phyloP scores from a whole-genome alignment of 2,113 vertebrate species.

The Gopherus evgoodei region DNA sequence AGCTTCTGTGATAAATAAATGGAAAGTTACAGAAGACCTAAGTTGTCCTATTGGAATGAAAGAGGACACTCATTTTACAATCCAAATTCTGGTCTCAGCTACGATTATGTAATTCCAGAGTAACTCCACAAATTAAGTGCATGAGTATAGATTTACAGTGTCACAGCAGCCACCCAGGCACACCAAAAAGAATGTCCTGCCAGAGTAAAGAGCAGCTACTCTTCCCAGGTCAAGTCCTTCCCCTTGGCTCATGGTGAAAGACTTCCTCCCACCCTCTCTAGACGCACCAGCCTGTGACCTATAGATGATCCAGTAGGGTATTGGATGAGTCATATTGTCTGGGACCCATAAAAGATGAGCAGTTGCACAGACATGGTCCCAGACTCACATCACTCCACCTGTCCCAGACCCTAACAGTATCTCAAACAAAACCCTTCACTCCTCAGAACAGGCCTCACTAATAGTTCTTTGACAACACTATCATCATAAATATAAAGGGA shows the following conservation, averaged over 20 bases:
- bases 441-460: not conserved
- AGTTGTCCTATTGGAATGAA: not conserved
- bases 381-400: not conserved
- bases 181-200: not conserved
- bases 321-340: not conserved
- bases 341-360: not conserved
- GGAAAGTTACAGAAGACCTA: not conserved
- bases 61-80: not conserved
- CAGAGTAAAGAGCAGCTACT: not conserved
- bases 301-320: not conserved
- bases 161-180: not conserved
- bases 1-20: not conserved
- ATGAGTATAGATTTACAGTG: not conserved
- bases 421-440: not conserved
- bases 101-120: not conserved
- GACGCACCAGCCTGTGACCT: not conserved
- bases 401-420: not conserved
- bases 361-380: fast-evolving
- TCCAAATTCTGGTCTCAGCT: not conserved
- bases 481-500: too few relatives aligned
- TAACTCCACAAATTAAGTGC: not conserved
- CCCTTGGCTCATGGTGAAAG: not conserved
- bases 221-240: not conserved
- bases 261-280: not conserved
- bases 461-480: not conserved